phyloP scores from a whole-genome alignment of 2,888 invertebrate genomes.

The Stegana nigrithorax region DNA sequence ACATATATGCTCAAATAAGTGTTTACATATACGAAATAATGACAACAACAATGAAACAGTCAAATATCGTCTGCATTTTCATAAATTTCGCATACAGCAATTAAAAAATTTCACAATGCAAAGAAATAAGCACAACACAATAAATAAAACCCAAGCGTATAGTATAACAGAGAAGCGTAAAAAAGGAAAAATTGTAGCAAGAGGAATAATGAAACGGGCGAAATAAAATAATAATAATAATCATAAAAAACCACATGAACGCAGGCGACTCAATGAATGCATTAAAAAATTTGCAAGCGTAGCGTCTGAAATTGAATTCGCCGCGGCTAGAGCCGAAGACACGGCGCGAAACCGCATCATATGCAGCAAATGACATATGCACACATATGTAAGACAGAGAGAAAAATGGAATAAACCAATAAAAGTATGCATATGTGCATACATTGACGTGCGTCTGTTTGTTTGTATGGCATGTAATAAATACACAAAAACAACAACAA shows the following conservation, averaged over 20 bases:
- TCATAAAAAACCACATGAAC: not conserved
- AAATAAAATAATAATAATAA: not conserved
- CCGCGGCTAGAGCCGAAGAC: not conserved
- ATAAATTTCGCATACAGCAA: not conserved
- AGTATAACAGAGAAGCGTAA: too few relatives aligned
- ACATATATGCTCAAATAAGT: too few relatives aligned
- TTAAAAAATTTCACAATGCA: not conserved
- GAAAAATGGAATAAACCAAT: not conserved
- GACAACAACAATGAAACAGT: too few relatives aligned
- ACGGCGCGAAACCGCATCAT: not conserved
- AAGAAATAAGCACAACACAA: not conserved
- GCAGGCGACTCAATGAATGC: not conserved
- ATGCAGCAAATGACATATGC: not conserved
- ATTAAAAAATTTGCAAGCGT: slow-evolving; percentile 4
- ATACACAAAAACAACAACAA: slow-evolving; percentile 23
- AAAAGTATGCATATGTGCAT: slow-evolving; percentile 17
- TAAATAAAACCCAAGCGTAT: not conserved
- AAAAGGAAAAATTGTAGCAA: too few relatives aligned
- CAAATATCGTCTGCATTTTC: too few relatives aligned
- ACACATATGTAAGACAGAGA: not conserved
- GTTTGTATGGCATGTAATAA: slow-evolving; percentile 24
- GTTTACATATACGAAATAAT: too few relatives aligned
- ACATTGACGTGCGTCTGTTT: slow-evolving; percentile 13
- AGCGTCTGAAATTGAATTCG: slow-evolving; percentile 3
- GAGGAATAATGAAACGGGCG: not conserved